Conservation (phyloP, 2,113 vertebrate species). For the Corynorhinus townsendii region DNA sequence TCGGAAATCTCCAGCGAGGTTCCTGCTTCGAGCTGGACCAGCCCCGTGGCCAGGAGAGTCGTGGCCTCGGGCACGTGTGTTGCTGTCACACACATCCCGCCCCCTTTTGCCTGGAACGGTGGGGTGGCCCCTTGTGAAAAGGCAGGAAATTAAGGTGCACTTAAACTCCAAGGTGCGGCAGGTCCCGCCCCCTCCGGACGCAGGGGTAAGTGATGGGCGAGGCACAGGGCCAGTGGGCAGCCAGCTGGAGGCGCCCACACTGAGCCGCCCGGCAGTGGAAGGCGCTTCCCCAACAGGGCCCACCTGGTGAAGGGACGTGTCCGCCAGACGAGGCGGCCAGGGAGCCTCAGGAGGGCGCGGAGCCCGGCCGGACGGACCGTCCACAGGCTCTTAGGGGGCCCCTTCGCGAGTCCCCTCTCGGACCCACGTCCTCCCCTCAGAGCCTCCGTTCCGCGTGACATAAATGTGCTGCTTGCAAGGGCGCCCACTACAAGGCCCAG, state of each 20-base stretch:
- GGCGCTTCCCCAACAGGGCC: not conserved
- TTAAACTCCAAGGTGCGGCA: not conserved
- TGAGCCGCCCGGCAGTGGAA: rapidly evolving
- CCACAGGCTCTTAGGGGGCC: rapidly evolving
- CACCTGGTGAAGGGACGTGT: rapidly evolving
- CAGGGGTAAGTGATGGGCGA: not conserved
- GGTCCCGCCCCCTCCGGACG: not conserved
- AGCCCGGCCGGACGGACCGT: rapidly evolving
- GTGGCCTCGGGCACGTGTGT: too few relatives aligned
- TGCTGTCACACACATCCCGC: rapidly evolving
- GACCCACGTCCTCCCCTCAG: not conserved
- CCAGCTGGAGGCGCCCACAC: not conserved
- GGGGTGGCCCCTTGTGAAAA: not conserved
- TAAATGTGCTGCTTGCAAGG: not conserved
- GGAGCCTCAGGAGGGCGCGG: rapidly evolving
- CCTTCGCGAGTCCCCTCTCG: not conserved
- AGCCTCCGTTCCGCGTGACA: not conserved
- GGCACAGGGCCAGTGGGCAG: rapidly evolving
- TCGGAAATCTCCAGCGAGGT: not conserved
- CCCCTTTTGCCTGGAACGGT: not conserved
- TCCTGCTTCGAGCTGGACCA: too few relatives aligned
- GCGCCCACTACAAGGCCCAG: too few relatives aligned
- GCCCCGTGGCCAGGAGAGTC: rapidly evolving
- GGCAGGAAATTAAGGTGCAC: not conserved
- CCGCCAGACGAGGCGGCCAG: rapidly evolving